Percentiles rank a stretch among this genome's conserved stretches.
phyloP scores from a whole-genome alignment of 2,797 vertebrate species.

The Glossophaga mutica region DNA sequence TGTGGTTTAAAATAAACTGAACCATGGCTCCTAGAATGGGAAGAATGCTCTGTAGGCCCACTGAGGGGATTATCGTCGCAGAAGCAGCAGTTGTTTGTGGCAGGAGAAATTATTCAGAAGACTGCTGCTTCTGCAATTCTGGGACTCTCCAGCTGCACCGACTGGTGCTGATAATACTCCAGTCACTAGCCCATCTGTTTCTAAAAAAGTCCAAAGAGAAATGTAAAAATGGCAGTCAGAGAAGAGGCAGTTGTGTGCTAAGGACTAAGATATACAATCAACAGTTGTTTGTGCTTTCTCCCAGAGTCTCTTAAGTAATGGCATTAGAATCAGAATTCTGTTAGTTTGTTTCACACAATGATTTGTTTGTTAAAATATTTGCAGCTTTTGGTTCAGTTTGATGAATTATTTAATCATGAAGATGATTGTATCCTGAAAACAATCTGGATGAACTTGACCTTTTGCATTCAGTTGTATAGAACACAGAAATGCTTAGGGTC shows the following conservation, averaged over 20 bases:
- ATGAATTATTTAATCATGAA: not conserved
- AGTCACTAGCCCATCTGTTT: conserved; percentile 76
- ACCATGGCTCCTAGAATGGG: conserved; percentile 36
- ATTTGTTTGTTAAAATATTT: not conserved
- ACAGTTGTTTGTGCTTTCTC: conserved; percentile 43
- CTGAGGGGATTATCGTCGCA: conserved; percentile 62
- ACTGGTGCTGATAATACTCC: conserved; percentile 30
- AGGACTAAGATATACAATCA: not conserved
- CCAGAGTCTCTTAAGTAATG: not conserved
- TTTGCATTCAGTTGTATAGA: not conserved
- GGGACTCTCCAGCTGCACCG: conserved; percentile 76
- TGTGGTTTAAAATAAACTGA: conserved; percentile 76
- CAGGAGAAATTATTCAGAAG: conserved; percentile 71
- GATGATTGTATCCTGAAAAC: not conserved
- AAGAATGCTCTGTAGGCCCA: conserved; percentile 59
- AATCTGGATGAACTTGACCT: not conserved
- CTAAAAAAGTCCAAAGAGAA: conserved; percentile 20
- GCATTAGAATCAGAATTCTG: not conserved
- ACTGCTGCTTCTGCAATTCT: conserved; percentile 75
- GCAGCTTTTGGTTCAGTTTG: not conserved
- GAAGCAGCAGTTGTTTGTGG: conserved; percentile 78
- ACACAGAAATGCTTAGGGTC: not conserved
- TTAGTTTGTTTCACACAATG: not conserved
- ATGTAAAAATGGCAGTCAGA: conserved; percentile 40
- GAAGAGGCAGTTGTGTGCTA: conserved; percentile 43